phyloP scores from a whole-genome alignment of 2,888 invertebrate species.

The Temnothorax unifasciatus region DNA sequence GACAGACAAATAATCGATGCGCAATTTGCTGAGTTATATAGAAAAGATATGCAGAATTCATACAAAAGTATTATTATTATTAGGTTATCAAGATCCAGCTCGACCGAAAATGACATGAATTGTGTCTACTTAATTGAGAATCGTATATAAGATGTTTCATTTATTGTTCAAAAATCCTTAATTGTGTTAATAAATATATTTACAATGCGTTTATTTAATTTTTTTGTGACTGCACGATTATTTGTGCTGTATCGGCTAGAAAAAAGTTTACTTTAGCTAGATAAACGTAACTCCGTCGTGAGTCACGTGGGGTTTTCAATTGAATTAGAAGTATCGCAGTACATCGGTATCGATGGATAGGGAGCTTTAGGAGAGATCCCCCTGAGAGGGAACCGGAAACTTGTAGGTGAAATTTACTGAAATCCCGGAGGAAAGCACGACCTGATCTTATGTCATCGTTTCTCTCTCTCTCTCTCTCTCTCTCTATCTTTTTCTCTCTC shows the following conservation, averaged over 20 bases:
- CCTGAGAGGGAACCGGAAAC: constrained; percentile 70
- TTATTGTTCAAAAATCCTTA: not conserved
- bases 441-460: constrained; percentile 45
- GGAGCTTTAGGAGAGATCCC: constrained; percentile 68
- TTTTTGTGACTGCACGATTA: not conserved
- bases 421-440: constrained; percentile 70
- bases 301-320: constrained; percentile 65
- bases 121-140: too few relatives aligned
- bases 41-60: too few relatives aligned
- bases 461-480: constrained; percentile 8
- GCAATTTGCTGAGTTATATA: too few relatives aligned
- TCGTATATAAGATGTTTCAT: too few relatives aligned
- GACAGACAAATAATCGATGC: too few relatives aligned
- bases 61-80: too few relatives aligned
- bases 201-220: constrained; percentile 3
- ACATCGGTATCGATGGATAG: constrained; percentile 68
- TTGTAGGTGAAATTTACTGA: constrained; percentile 73
- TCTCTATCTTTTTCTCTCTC: not conserved
- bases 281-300: constrained; percentile 39
- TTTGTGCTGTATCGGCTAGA: not conserved
- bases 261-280: constrained; percentile 26
- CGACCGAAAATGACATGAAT: too few relatives aligned
- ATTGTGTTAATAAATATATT: not conserved
- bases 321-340: constrained; percentile 73
- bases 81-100: too few relatives aligned